phyloP scores from a whole-genome alignment of 2,797 vertebrate genomes.

The Hemibagrus guttatus region DNA sequence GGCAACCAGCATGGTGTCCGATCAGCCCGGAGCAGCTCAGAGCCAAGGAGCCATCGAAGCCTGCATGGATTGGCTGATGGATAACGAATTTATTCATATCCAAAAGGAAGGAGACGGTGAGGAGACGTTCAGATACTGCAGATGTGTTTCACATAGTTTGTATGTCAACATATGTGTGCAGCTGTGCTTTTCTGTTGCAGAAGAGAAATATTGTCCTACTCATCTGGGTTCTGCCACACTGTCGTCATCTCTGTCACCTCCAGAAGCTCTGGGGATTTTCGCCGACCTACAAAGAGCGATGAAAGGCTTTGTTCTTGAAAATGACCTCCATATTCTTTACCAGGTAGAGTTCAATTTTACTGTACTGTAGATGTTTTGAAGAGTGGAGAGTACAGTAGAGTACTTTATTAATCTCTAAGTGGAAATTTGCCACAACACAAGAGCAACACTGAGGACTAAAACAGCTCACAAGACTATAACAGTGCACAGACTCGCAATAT shows the following conservation, averaged over 20 bases:
- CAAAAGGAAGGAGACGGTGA: conserved; percentile 71
- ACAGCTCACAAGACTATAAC: no score
- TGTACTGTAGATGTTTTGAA: neutral
- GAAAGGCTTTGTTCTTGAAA: conserved; percentile 98
- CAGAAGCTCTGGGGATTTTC: conserved; percentile 92
- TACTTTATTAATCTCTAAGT: no score
- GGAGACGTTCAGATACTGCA: conserved; percentile 63
- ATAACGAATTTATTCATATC: conserved; percentile 91
- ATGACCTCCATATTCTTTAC: conserved; percentile 95
- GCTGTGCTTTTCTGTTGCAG: conserved; percentile 57
- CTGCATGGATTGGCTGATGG: conserved; percentile 90
- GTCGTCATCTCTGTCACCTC: conserved; percentile 92
- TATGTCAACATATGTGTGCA: neutral
- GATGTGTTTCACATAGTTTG: neutral
- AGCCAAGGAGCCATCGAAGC: conserved; percentile 79
- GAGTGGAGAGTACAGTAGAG: no score
- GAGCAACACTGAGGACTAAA: no score
- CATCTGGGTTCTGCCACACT: conserved; percentile 93
- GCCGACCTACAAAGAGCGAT: conserved; percentile 96
- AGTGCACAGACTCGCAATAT: no score
- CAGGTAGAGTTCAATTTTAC: conserved; percentile 73
- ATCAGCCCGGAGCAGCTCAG: conserved; percentile 53
- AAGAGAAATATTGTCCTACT: conserved; percentile 84
- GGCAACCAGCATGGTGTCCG: conserved; percentile 78
- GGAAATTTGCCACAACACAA: no score